Evolutionary conservation across 1,140 invertebrate species (phyloP).

Genomic region (Drosophila elegans): DNA sequence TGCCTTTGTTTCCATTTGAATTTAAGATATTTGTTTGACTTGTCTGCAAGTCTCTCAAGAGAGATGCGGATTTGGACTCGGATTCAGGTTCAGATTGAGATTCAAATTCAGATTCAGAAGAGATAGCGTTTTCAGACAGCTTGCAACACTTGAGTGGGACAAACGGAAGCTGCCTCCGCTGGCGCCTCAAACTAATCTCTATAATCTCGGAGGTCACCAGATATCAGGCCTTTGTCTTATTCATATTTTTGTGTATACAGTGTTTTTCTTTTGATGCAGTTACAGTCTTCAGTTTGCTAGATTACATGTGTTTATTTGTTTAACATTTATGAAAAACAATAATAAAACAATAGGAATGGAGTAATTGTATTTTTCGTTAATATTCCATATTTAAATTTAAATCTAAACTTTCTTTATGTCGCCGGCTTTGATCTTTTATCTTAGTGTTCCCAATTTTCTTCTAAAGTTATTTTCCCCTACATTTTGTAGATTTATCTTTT

Average conservation of each 20-base stretch:
- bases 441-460: not conserved
- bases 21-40: conserved; percentile 70
- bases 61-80: not conserved
- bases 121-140: conserved; percentile 9
- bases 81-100: not conserved
- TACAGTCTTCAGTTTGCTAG: too few species aligned
- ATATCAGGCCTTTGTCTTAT: conserved; percentile 18
- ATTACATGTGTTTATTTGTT: too few species aligned
- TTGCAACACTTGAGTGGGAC: conserved; percentile 36
- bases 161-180: conserved; percentile 44
- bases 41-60: conserved; percentile 20
- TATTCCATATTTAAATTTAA: not conserved
- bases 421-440: conserved; percentile 8
- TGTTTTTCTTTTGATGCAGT: too few species aligned
- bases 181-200: conserved; percentile 42
- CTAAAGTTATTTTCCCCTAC: not conserved
- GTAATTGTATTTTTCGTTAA: not conserved
- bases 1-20: conserved; percentile 72
- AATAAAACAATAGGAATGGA: too few species aligned
- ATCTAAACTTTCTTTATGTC: too few species aligned
- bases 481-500: not conserved
- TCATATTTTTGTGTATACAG: not conserved
- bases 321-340: too few species aligned
- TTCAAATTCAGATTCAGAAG: not conserved
- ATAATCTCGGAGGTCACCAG: conserved; percentile 40